Percentiles rank a stretch among this genome's conserved stretches.
These are phyloP conservation scores for Tenthredo scrophulariae DNA, from an alignment of 2,888 invertebrate species.

Conservation along the genomic window DNA sequence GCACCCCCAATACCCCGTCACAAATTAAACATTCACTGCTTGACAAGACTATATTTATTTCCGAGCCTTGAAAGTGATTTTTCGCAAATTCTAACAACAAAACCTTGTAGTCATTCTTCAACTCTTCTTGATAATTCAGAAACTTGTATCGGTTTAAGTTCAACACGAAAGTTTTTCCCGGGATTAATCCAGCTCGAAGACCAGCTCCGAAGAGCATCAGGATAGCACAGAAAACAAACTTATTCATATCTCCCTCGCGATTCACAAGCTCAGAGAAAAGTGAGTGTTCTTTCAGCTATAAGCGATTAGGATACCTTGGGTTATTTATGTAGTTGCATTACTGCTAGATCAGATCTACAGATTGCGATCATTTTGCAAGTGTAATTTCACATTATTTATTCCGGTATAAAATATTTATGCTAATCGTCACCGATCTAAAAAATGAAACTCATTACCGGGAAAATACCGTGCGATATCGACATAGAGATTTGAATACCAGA, in stretches of 20 bases:
- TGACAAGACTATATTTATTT: constrained; percentile 14
- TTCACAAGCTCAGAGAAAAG: not conserved
- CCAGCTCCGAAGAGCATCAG: not conserved
- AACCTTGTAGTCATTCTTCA: not conserved
- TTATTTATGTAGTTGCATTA: not conserved
- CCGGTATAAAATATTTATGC: not conserved
- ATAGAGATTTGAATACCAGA: not conserved
- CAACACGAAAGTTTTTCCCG: not conserved
- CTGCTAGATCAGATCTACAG: not conserved
- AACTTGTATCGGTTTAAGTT: not conserved
- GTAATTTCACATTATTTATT: not conserved
- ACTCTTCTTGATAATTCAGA: not conserved
- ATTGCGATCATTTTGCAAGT: not conserved
- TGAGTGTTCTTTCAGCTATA: not conserved
- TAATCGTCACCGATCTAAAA: not conserved
- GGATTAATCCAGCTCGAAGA: not conserved
- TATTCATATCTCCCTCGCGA: constrained; percentile 7
- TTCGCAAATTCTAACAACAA: not conserved
- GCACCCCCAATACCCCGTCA: not conserved
- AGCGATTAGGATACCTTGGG: not conserved
- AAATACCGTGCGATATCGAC: not conserved
- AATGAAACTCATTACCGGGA: not conserved
- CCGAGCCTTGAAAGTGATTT: not conserved
- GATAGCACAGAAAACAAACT: not conserved
- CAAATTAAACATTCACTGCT: not conserved